Base-by-base conservation (phyloP, 2,113 vertebrate genomes). In the Edolisoma coerulescens region DNA sequence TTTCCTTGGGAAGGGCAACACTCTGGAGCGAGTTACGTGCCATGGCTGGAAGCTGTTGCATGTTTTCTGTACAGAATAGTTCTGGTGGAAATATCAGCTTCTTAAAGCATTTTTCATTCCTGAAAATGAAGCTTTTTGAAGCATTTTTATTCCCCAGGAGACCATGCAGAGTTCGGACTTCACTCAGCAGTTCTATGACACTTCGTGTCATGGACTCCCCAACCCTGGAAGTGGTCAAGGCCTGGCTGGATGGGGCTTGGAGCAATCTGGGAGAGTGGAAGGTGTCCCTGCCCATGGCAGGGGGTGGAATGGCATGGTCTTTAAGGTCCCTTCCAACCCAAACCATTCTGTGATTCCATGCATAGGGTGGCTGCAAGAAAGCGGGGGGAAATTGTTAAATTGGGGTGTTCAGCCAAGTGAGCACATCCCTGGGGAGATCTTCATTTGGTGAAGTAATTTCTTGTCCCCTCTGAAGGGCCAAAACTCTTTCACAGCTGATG, bases 121-220 rank as follows among this genome's bases (percentile, higher is more conserved):
- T 16, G 16, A n/a, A 93, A 89, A 74, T 0, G 0, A 30, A 54
- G 8, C 3, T 32, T 45, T 35, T 56, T 2, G 0, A 65, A 75
- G 21, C 6, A 7, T 17, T 47, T 77, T 57, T 41, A 26, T 70
- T 59, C 56, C 32, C 18, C 18, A 45, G 63, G 33, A 80, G 70
- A 21, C 7, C 28, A 11, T 0, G 27, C 4, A 22, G 53, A 28
- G 50, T 52, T 80, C 1, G 0, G 57, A 6, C 53, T 41, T 86
- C 7, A 3, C 45, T 73, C 42, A 5, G 35, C 33, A 28, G 47
- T 18, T 52, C 13, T 5, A 5, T 8, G 54, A 12, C 13, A 11
- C 16, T 21, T 44, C 0, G 0, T 11, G n/a, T 49, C 37, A 16
- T 5, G 64, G 22, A 56, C 9, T 61, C 26, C 4, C 26, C 32